Evolutionary conservation across 1,140 invertebrate species (phyloP).

Genomic region (Halictus rubicundus): DNA sequence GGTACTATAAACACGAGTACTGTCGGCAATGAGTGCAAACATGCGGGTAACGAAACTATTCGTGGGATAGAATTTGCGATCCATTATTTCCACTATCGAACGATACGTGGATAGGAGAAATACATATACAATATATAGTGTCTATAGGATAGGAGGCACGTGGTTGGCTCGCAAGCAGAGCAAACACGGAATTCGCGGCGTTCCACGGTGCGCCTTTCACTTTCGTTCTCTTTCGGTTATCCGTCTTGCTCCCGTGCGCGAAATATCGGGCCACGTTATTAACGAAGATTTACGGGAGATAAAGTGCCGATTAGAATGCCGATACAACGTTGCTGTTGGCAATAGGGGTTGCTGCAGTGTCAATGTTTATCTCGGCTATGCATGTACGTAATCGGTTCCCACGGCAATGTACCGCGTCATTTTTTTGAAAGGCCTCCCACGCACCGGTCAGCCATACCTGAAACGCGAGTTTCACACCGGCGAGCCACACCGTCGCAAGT

Average conservation of each 20-base stretch:
- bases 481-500: background rate
- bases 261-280: constrained; percentile 41
- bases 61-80: background rate
- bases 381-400: constrained; percentile 32
- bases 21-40: no score
- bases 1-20: no score
- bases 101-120: background rate
- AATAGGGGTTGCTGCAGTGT: constrained; percentile 15
- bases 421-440: constrained; percentile 20
- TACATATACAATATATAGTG: no score
- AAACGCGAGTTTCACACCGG: no score
- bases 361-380: constrained; percentile 22
- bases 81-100: constrained; percentile 17
- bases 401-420: constrained; percentile 23
- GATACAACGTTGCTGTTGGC: constrained; percentile 33
- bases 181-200: constrained; percentile 58
- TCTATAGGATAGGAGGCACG: constrained; percentile 33
- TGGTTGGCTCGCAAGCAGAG: constrained; percentile 20
- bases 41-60: background rate
- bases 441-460: background rate
- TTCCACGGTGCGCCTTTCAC: constrained; percentile 67
- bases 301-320: constrained; percentile 45
- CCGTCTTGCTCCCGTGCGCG: constrained; percentile 33
- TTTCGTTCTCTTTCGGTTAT: constrained; percentile 67
- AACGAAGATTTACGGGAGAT: constrained; percentile 46